Percentiles rank a stretch among this genome's conserved stretches.
Conservation (phyloP, 2,888 invertebrate species). For the Papilio protenor region DNA sequence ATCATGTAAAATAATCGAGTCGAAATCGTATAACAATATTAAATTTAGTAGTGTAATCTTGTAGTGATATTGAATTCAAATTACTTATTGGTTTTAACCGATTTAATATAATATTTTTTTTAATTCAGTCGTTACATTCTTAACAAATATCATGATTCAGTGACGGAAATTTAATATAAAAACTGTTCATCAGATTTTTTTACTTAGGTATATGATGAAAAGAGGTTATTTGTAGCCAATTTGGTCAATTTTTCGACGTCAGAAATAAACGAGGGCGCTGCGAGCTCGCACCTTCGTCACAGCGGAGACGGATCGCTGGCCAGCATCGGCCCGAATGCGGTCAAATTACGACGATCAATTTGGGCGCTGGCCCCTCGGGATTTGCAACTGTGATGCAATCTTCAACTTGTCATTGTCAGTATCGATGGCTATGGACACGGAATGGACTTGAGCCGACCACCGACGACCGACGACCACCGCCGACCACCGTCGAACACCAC, state of each 20-base stretch:
- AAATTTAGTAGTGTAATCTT: not conserved
- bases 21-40: not conserved
- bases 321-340: conserved; percentile 61
- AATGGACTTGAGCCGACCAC: conserved; percentile 47
- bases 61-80: not conserved
- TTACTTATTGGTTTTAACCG: no score
- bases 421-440: conserved; percentile 52
- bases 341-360: conserved; percentile 79
- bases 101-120: no score
- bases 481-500: conserved; percentile 45
- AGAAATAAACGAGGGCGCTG: conserved; percentile 8
- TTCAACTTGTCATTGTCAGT: conserved; percentile 78
- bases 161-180: no score
- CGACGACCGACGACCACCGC: conserved; percentile 39
- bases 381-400: conserved; percentile 74
- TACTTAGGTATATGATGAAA: conserved; percentile 28
- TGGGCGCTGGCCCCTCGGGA: conserved; percentile 62
- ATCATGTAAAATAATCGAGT: not conserved
- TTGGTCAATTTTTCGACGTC: conserved; percentile 29
- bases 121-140: no score
- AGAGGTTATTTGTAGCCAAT: conserved; percentile 3
- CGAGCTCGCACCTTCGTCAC: conserved; percentile 30
- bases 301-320: conserved; percentile 60
- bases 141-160: no score
- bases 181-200: not conserved